Conservation (phyloP, 2,888 invertebrate genomes). For the Cordilura impudica region DNA sequence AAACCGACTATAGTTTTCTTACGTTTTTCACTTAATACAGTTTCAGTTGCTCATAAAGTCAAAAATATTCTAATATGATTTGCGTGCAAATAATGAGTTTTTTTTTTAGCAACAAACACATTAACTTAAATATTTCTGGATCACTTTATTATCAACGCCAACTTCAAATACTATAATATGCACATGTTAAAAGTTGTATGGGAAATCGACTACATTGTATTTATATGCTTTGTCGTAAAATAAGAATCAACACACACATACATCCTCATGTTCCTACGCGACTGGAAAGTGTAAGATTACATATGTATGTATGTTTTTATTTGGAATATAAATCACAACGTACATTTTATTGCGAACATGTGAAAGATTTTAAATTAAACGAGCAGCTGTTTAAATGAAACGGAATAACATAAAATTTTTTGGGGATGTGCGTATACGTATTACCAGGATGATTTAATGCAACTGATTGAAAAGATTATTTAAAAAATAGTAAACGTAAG, state of each 20-base stretch:
- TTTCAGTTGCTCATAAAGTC: background rate
- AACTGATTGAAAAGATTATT: background rate
- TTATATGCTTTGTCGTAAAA: background rate
- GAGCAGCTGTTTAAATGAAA: background rate
- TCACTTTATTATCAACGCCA: background rate
- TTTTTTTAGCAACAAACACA: background rate
- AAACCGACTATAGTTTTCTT: too few species aligned
- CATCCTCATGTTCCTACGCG: background rate
- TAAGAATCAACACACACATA: background rate
- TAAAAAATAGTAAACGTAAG: too few species aligned
- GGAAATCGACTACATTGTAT: background rate
- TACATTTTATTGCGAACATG: conserved; percentile 9
- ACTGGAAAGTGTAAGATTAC: background rate
- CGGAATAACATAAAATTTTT: background rate
- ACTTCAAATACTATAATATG: background rate
- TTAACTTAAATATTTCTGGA: too few species aligned
- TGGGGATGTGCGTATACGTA: background rate
- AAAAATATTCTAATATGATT: background rate
- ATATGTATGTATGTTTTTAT: background rate
- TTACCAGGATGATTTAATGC: background rate
- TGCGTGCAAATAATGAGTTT: conserved; percentile 18
- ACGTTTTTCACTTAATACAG: background rate
- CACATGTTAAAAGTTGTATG: background rate
- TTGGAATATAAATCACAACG: background rate
- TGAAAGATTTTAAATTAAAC: conserved; percentile 3